Evolutionary conservation across 2,113 vertebrate genomes (phyloP), one percentile per base, ranked within the genome.

Genomic region (Paraplagusia blochii): DNA sequence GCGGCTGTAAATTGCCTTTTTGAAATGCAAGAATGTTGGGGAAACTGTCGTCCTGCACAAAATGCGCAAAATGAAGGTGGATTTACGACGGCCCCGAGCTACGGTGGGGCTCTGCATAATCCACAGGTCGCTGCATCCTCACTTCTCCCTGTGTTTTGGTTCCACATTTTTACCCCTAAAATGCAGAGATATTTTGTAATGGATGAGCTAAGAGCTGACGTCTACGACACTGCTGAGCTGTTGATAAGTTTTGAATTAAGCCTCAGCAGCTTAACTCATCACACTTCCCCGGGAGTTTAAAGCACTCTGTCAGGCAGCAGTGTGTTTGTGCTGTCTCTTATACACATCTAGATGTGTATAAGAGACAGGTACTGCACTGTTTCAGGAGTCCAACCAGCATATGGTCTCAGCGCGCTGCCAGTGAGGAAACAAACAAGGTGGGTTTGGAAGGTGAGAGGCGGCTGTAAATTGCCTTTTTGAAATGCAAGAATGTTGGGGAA

Each of bases 321-420:
- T 18, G 53, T 55, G 60, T 81, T 73, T 73, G 48, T 43, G 47
- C 22, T 77, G 22, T 57, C 63, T 35, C 54, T 4, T 58, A 63
- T 74, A 76, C 61, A 59, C 16, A 59, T n/a, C n/a, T n/a, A n/a
- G n/a, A n/a, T n/a, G n/a, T n/a, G n/a, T n/a, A n/a, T n/a, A n/a
- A n/a, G n/a, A n/a, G n/a, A n/a, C n/a, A n/a, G n/a, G n/a, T 79
- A 83, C 85, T 87, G 77, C 85, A 72, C 82, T 80, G 76, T 82
- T 72, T 29, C 22, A 74, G 84, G 72, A 76, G 81, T 83, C 77
- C 77, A 59, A 81, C 80, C 84, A 85, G 84, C 87, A 87, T 88
- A 88, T 81, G 88, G 85, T 87, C 87, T 73, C 62, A 54, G 43
- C 69, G 13, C 58, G 16, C 67, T 49, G 71, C 70, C 17, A 64